These are phyloP conservation scores for Emmelina monodactyla DNA, from an alignment of 2,888 invertebrate genomes.

Conservation along the genomic window DNA sequence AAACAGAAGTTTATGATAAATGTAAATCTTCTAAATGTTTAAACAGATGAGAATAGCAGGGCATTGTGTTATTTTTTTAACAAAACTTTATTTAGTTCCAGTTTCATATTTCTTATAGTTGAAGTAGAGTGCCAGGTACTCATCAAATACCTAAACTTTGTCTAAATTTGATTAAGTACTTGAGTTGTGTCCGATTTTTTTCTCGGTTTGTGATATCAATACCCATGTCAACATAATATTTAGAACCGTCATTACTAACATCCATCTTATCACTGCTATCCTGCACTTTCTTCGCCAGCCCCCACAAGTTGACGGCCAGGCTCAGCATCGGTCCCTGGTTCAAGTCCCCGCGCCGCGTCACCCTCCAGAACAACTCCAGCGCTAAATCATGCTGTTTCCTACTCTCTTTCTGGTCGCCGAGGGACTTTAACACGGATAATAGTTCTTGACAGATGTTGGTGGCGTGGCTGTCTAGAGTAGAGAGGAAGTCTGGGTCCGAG, in stretches of 20 bases:
- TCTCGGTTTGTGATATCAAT: too few species aligned
- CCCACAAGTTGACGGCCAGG: constrained; percentile 84
- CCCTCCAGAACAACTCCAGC: constrained; percentile 75
- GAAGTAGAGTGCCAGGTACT: too few species aligned
- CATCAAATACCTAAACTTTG: too few species aligned
- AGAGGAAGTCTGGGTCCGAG: constrained; percentile 84
- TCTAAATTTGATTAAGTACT: too few species aligned
- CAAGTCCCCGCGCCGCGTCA: constrained; percentile 72
- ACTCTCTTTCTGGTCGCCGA: constrained; percentile 72
- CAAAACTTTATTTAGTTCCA: too few species aligned
- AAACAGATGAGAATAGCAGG: too few species aligned
- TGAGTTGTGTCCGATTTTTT: too few species aligned
- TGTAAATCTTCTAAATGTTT: too few species aligned
- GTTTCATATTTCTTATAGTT: too few species aligned
- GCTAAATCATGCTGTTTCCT: constrained; percentile 77
- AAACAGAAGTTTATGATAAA: too few species aligned
- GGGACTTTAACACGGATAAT: constrained; percentile 70
- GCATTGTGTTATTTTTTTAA: too few species aligned
- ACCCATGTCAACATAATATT: too few species aligned
- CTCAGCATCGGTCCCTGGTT: constrained; percentile 66
- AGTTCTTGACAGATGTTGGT: constrained; percentile 81
- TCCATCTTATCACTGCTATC: constrained; percentile 37
- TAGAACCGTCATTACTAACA: constrained; percentile 26
- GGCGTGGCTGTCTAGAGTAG: constrained; percentile 79
- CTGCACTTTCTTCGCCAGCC: constrained; percentile 71